phyloP scores from a whole-genome alignment of 2,797 vertebrate genomes.

The Brachymystax lenok region DNA sequence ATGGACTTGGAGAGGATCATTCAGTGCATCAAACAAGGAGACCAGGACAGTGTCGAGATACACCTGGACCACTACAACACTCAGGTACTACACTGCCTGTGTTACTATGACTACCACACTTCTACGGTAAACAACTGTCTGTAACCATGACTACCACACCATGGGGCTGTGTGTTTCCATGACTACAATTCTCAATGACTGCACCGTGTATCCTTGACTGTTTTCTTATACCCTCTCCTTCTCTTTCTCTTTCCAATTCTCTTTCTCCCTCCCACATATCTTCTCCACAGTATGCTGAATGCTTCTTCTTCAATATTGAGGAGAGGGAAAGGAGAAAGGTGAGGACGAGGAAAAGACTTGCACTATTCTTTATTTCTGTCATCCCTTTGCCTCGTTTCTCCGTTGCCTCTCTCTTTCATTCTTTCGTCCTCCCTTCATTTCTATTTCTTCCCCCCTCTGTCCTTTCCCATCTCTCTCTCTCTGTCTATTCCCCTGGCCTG shows the following conservation, averaged over 20 bases:
- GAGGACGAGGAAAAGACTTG: slow-evolving; percentile 9
- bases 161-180: slow-evolving; percentile 23
- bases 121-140: slow-evolving; percentile 3
- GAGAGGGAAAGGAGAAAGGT: slow-evolving; percentile 65
- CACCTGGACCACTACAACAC: slow-evolving; percentile 66
- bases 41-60: slow-evolving; percentile 65
- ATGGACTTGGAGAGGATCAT: slow-evolving; percentile 65
- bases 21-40: slow-evolving; percentile 57
- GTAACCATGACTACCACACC: slow-evolving; percentile 19
- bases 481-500: neutral
- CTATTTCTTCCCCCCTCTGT: slow-evolving; percentile 22
- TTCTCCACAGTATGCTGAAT: slow-evolving; percentile 59
- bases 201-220: slow-evolving; percentile 8
- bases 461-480: neutral
- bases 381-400: neutral
- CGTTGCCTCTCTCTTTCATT: neutral
- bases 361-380: slow-evolving; percentile 20
- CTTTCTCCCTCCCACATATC: neutral
- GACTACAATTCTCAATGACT: slow-evolving; percentile 24
- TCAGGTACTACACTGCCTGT: slow-evolving; percentile 51
- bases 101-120: slow-evolving; percentile 32
- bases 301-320: slow-evolving; percentile 68
- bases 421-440: neutral
- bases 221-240: neutral
- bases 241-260: neutral